phyloP scores from a whole-genome alignment of 2,888 invertebrate species.

The Leucania comma region DNA sequence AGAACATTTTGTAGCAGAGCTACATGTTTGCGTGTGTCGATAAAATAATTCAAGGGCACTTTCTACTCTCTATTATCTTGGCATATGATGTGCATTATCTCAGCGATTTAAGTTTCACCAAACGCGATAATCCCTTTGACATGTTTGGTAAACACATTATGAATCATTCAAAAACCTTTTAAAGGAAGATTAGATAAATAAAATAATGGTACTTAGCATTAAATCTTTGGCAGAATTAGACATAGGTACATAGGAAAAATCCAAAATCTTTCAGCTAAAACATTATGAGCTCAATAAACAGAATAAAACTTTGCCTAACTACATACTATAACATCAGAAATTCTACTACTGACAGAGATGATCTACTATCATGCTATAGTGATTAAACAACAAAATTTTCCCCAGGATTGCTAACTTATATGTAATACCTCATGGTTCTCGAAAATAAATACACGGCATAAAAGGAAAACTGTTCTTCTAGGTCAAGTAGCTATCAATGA shows the following conservation, averaged over 20 bases:
- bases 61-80: slow-evolving; percentile 43
- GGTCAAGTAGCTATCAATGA: slow-evolving; percentile 26
- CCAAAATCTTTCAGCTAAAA: no score
- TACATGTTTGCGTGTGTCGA: slow-evolving; percentile 30
- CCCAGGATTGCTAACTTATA: no score
- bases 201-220: background rate
- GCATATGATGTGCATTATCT: slow-evolving; percentile 41
- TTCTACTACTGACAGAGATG: background rate
- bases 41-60: slow-evolving; percentile 48
- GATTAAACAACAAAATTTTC: background rate
- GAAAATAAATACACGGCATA: background rate
- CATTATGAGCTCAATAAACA: background rate
- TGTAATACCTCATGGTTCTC: background rate
- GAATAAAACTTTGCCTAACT: no score
- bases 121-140: slow-evolving; percentile 41
- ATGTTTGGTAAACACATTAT: slow-evolving; percentile 33
- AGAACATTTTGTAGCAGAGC: slow-evolving; percentile 12
- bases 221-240: background rate
- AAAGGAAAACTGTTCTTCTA: slow-evolving; percentile 32
- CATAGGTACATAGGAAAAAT: background rate
- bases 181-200: slow-evolving; percentile 7
- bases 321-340: background rate
- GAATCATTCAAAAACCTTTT: slow-evolving; percentile 30
- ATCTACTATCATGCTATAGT: background rate
- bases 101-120: slow-evolving; percentile 32